Base-by-base conservation (phyloP, 1,140 invertebrate genomes). In the Aricia agestis region DNA sequence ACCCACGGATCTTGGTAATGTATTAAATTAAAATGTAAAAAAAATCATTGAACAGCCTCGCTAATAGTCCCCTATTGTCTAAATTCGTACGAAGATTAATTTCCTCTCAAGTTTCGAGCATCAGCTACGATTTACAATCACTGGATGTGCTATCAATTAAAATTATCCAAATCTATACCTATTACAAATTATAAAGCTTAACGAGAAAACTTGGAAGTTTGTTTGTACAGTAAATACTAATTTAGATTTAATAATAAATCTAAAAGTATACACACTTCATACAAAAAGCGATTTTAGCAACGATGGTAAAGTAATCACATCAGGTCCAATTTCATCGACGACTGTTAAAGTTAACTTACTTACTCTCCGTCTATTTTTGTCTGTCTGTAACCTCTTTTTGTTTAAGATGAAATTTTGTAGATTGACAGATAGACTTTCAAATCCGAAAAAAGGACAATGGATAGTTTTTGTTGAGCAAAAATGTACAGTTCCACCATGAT, bases 1-100 rank as follows among this genome's bases (percentile, higher is more conserved):
- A 25, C 25, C 25, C 25, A 2, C 25, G 25, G 25, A 42, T 7
- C 13, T 52, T 9, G 13, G 10, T 15, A 52, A 15, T 52, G 45
- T 52, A 52, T 52, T 52, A 15, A 52, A 52, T 52, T 52, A 15
- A 52, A 52, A 52, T 52, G 1, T 52, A 4, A 15, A 52, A 52
- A 52, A 52, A 52, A 52, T 52, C 4, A 4, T 52, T 52, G 6
- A 52, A 52, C 6, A 13, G 45, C 11, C 77, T 83, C 79, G 75
- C 80, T 85, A 84, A 80, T 77, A 85, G 81, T 77, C 78, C 77
- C 72, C 79, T 74, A 83, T 85, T 83, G 81, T 85, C 81, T 79
- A 76, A 78, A 83, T 86, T 83, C 78, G 78, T 82, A 82, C 80
- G 76, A 86, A 83, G 84, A 83, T 85, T 86, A 84, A 86, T 86